phyloP scores from a whole-genome alignment of 2,113 vertebrate species.

The Dipodomys ordii region DNA sequence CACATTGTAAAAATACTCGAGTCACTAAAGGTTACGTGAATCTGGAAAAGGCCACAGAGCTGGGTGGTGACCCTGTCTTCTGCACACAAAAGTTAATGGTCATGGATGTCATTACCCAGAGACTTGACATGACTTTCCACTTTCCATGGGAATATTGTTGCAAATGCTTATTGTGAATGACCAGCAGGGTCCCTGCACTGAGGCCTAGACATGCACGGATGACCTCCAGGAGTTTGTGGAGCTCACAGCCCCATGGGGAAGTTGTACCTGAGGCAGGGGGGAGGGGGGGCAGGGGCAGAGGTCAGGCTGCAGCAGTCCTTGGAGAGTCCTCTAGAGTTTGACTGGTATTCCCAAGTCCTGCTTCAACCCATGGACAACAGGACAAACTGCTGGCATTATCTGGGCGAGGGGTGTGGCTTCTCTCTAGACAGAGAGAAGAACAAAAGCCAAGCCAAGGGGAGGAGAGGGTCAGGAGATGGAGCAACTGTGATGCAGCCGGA shows the following conservation, averaged over 20 bases:
- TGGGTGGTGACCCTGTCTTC: background rate
- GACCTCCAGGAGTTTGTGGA: background rate
- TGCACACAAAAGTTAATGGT: background rate
- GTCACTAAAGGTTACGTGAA: background rate
- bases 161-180: too few relatives aligned
- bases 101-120: background rate
- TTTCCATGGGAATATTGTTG: too few relatives aligned
- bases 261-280: background rate
- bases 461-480: background rate
- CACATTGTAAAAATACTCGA: background rate
- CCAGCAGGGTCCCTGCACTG: too few relatives aligned
- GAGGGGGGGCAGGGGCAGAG: background rate
- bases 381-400: background rate
- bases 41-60: background rate
- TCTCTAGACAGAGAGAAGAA: background rate
- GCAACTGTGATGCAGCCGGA: fast-evolving
- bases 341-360: background rate
- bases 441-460: background rate
- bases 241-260: background rate
- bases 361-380: background rate
- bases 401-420: background rate
- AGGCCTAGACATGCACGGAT: too few relatives aligned
- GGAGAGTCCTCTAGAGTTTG: background rate
- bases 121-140: background rate
- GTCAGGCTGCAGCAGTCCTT: background rate